Evolutionary conservation across 2,113 vertebrate species (phyloP).

Genomic region (Ibidorhyncha struthersii): DNA sequence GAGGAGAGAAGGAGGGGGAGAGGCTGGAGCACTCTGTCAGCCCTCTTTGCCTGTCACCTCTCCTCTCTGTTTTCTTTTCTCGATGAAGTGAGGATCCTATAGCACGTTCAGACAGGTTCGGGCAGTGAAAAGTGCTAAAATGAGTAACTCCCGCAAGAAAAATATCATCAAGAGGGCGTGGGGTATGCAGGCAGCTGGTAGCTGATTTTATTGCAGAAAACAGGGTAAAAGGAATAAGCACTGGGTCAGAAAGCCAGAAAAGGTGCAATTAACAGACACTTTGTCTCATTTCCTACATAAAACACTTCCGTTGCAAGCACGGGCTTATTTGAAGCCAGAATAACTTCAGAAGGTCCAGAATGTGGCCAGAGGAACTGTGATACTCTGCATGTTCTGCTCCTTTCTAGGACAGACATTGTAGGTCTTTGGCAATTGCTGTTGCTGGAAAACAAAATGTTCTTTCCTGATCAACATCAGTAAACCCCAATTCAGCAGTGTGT

Average conservation of each 20-base stretch:
- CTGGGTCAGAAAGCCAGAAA: background rate
- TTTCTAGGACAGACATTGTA: background rate
- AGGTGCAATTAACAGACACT: background rate
- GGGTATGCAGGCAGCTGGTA: background rate
- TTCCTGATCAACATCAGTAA: background rate
- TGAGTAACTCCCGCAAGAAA: background rate
- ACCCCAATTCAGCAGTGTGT: background rate
- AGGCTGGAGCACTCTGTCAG: background rate
- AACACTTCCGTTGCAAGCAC: fast-evolving
- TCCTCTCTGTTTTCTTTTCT: background rate
- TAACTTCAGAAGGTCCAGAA: background rate
- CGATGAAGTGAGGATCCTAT: background rate
- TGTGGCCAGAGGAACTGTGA: background rate
- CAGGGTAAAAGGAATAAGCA: background rate
- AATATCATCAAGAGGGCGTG: background rate
- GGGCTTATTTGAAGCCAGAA: background rate
- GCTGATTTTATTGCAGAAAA: background rate
- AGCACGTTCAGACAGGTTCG: background rate
- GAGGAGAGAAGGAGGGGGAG: background rate
- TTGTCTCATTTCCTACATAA: background rate
- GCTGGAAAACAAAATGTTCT: background rate
- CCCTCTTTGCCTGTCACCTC: background rate
- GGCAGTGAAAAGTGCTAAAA: background rate
- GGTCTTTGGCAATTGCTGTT: background rate
- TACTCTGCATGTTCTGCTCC: background rate